Evolutionary conservation across 2,797 vertebrate genomes (phyloP).

Genomic region (Adrianichthys oophorus): DNA sequence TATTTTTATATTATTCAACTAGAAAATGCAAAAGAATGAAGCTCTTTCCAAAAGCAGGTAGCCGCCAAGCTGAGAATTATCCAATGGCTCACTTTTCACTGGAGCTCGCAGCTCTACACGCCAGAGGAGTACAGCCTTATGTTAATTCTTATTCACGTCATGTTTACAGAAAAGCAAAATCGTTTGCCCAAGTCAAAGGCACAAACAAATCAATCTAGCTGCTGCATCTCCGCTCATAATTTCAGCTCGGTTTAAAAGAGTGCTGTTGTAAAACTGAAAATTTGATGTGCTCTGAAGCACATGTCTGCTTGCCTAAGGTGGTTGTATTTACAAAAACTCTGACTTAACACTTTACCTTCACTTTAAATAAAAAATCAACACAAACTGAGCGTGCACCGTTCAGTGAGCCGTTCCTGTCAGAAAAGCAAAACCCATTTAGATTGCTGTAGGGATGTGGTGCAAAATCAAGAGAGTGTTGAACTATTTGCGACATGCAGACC

Average conservation of each 20-base stretch:
- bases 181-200: background rate
- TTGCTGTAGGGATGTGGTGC: too few relatives aligned
- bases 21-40: background rate
- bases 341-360: too few relatives aligned
- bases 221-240: background rate
- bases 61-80: background rate
- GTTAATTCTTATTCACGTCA: background rate
- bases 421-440: too few relatives aligned
- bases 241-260: background rate
- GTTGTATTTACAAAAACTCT: too few relatives aligned
- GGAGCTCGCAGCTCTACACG: background rate
- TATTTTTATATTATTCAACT: background rate
- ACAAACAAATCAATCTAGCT: background rate
- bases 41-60: background rate
- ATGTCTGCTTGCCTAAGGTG: too few relatives aligned
- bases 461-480: too few relatives aligned
- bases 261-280: too few relatives aligned
- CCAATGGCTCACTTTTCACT: background rate
- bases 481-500: too few relatives aligned
- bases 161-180: background rate
- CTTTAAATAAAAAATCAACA: too few relatives aligned
- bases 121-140: background rate
- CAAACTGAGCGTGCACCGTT: too few relatives aligned
- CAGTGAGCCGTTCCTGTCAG: too few relatives aligned
- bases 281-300: too few relatives aligned